Evolutionary conservation across 1,140 invertebrate genomes (phyloP).

Genomic region (Dinothrombium tinctorium): DNA sequence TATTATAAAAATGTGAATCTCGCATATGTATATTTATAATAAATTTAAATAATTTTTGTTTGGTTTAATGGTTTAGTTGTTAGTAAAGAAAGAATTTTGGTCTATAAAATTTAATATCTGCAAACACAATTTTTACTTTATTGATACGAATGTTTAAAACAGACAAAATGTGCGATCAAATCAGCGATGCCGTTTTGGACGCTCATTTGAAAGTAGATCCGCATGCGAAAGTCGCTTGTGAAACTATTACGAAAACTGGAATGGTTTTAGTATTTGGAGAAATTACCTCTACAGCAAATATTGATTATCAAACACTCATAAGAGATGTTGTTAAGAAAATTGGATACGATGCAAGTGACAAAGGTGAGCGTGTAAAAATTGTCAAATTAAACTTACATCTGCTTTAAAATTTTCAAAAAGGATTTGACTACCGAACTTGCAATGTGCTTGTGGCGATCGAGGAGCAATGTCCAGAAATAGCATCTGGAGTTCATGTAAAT

Average conservation of each 20-base stretch:
- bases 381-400: background rate
- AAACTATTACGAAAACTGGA: conserved; percentile 25
- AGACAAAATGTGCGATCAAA: conserved; percentile 38
- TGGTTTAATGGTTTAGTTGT: too few species aligned
- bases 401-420: conserved; percentile 12
- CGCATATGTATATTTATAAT: too few species aligned
- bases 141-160: too few species aligned
- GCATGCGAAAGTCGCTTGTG: conserved; percentile 33
- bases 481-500: conserved; percentile 76
- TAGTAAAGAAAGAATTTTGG: too few species aligned
- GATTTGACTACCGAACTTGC: conserved; percentile 96
- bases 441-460: conserved; percentile 94
- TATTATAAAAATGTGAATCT: too few species aligned
- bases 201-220: conserved; percentile 30
- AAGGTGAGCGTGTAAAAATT: conserved; percentile 23
- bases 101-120: too few species aligned
- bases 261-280: conserved; percentile 39
- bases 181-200: conserved; percentile 34
- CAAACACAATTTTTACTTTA: too few species aligned
- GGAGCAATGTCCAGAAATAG: conserved; percentile 92
- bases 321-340: conserved; percentile 87
- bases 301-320: conserved; percentile 91
- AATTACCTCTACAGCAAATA: conserved; percentile 44
- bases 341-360: conserved; percentile 88
- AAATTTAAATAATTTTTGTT: too few species aligned